Evolutionary conservation across 2,797 vertebrate species (phyloP).

Genomic region (Staurois parvus): DNA sequence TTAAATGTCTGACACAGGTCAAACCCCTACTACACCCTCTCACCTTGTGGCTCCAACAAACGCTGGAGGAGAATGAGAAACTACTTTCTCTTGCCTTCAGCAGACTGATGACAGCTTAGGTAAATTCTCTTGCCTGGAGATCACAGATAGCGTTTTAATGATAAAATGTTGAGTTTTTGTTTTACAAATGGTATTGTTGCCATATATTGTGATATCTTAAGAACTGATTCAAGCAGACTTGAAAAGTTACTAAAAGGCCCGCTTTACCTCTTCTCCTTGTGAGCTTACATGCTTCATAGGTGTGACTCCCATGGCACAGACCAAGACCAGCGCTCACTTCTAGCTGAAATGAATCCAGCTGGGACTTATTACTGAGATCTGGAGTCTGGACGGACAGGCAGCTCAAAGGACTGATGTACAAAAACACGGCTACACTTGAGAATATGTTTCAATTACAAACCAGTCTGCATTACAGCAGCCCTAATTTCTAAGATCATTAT

Average conservation of each 20-base stretch:
- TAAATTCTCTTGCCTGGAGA: too few species aligned
- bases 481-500: conserved; percentile 55
- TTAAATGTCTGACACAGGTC: too few species aligned
- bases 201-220: too few species aligned
- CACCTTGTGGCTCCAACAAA: too few species aligned
- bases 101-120: too few species aligned
- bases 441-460: conserved; percentile 37
- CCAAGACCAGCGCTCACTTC: conserved; percentile 32
- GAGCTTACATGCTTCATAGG: conserved; percentile 34
- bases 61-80: too few species aligned
- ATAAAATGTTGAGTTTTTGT: too few species aligned
- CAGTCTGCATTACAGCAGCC: conserved; percentile 14
- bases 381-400: conserved; percentile 56
- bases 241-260: neutral
- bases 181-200: too few species aligned
- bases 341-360: conserved; percentile 46
- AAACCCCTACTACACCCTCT: too few species aligned
- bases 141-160: too few species aligned
- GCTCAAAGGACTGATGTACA: conserved; percentile 33
- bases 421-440: conserved; percentile 8
- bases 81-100: too few species aligned
- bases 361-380: conserved; percentile 53
- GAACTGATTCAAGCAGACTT: too few species aligned
- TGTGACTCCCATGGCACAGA: conserved; percentile 37
- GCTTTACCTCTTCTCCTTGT: conserved; percentile 15